Conservation (phyloP, 2,797 vertebrate genomes). For the Coregonus suidteri region DNA sequence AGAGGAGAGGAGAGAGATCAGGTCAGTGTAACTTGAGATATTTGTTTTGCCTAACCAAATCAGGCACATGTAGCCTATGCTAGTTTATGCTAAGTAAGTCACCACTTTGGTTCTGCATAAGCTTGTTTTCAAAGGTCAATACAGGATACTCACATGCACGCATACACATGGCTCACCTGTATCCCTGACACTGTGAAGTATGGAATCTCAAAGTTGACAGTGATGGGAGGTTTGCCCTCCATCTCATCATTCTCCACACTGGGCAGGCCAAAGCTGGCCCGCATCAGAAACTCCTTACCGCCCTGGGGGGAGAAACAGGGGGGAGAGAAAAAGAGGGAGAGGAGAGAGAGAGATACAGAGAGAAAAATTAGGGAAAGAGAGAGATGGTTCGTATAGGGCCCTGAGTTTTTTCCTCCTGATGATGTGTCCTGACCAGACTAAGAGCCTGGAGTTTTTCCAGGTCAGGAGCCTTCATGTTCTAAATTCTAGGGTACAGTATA, state of each 20-base stretch:
- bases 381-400: too few relatives aligned
- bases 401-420: too few relatives aligned
- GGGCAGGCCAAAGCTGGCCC: constrained; percentile 92
- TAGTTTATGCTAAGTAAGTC: neutral
- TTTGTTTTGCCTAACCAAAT: constrained; percentile 15
- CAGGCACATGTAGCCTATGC: neutral
- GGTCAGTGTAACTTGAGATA: constrained; percentile 15
- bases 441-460: too few relatives aligned
- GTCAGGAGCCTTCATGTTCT: too few relatives aligned
- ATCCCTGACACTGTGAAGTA: constrained; percentile 96
- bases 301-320: constrained; percentile 68
- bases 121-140: neutral
- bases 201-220: constrained; percentile 94
- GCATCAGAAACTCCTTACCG: constrained; percentile 92
- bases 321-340: constrained; percentile 2
- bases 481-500: too few relatives aligned
- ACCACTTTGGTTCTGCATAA: neutral
- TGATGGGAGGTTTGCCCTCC: constrained; percentile 90
- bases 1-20: constrained; percentile 14
- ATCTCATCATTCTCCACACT: constrained; percentile 89
- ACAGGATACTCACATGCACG: neutral
- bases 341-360: neutral
- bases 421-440: too few relatives aligned
- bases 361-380: neutral
- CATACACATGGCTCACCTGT: constrained; percentile 73